Evolutionary conservation across 2,113 vertebrate genomes (phyloP).

Genomic region (Dasyprocta punctata): DNA sequence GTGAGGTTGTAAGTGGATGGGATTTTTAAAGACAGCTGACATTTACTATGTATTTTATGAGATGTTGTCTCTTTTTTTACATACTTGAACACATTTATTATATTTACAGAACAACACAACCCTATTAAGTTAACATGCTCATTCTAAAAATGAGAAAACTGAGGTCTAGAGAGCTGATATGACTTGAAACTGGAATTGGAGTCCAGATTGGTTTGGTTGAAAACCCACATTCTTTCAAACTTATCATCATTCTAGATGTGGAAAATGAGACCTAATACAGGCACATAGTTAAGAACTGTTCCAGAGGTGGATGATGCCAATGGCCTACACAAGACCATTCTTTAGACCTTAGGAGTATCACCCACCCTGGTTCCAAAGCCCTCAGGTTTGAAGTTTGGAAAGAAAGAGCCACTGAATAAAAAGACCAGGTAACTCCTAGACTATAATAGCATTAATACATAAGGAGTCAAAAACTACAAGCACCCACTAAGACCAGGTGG

Average conservation of each 20-base stretch:
- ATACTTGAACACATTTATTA: conserved; percentile 8
- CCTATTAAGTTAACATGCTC: background rate
- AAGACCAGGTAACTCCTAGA: background rate
- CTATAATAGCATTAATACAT: background rate
- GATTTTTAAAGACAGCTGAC: conserved; percentile 45
- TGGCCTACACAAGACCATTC: background rate
- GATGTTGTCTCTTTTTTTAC: background rate
- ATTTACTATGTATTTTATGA: conserved; percentile 56
- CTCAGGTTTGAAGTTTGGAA: background rate
- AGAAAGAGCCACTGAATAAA: background rate
- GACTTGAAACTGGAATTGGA: conserved; percentile 3
- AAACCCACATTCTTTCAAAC: background rate
- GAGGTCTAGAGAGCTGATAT: background rate
- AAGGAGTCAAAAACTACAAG: background rate
- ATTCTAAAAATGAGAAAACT: conserved; percentile 2
- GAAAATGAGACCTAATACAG: background rate
- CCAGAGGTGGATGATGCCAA: background rate
- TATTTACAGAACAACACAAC: background rate
- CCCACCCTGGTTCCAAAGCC: background rate
- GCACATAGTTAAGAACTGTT: background rate
- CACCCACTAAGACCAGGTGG: background rate
- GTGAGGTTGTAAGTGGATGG: background rate
- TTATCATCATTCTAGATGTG: background rate
- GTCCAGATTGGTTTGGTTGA: background rate
- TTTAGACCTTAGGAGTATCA: background rate